Percentiles rank a stretch among this genome's conserved stretches.
Conservation (phyloP, 2,113 vertebrate genomes). For the Pycnonotus jocosus region DNA sequence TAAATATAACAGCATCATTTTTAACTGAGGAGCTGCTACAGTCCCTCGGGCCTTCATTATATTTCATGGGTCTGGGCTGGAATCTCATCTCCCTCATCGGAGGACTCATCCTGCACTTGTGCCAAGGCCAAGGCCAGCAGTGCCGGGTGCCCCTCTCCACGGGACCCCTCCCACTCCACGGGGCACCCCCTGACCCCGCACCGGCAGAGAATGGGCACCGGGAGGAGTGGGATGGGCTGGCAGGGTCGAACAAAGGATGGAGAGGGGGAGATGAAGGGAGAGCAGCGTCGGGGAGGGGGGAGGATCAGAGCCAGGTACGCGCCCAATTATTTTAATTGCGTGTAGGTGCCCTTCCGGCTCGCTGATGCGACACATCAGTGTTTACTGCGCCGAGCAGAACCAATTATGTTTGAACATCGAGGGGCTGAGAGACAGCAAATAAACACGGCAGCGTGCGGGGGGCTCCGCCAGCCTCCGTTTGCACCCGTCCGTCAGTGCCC, state of each 20-base stretch:
- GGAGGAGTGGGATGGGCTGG: background rate
- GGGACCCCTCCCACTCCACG: rapidly evolving
- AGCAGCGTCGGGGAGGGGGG: rapidly evolving
- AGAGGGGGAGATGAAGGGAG: background rate
- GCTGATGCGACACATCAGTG: background rate
- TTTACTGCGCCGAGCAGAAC: constrained; percentile 38
- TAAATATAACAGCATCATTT: constrained; percentile 68
- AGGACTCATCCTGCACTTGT: background rate
- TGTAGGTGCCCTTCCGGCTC: constrained; percentile 24
- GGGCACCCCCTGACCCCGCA: rapidly evolving
- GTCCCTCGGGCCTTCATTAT: constrained; percentile 65
- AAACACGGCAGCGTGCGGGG: background rate
- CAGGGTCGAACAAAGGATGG: background rate
- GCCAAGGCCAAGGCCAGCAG: background rate
- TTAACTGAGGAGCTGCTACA: background rate
- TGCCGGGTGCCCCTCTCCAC: rapidly evolving
- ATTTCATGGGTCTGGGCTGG: constrained; percentile 22
- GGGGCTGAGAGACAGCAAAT: constrained; percentile 20
- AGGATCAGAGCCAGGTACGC: background rate
- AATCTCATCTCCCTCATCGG: background rate
- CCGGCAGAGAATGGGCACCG: rapidly evolving
- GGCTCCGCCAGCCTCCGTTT: background rate
- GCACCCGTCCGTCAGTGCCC: constrained; percentile 2
- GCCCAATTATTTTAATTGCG: constrained; percentile 51
- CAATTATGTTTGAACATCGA: constrained; percentile 53